These are phyloP conservation scores for Channallabes apus DNA, from an alignment of 2,797 vertebrate genomes.

Conservation along the genomic window DNA sequence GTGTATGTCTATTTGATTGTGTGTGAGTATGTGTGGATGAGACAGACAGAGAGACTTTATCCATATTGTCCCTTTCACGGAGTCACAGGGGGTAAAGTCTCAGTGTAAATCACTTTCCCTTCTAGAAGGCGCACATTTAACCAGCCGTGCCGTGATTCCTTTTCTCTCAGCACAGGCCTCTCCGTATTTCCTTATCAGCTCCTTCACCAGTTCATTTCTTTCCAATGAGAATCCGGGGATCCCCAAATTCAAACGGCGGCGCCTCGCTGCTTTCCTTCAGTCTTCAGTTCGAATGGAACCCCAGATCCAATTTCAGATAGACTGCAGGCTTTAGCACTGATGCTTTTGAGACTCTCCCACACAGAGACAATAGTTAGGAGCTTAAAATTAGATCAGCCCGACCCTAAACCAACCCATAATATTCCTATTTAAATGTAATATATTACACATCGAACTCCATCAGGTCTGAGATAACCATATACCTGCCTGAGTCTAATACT, in stretches of 20 bases:
- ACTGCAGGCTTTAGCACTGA: slow-evolving; percentile 79
- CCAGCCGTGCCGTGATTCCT: slow-evolving; percentile 81
- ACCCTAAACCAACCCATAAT: slow-evolving; percentile 51
- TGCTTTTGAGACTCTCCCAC: slow-evolving; percentile 75
- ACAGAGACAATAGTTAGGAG: slow-evolving; percentile 76
- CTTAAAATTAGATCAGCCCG: slow-evolving; percentile 70
- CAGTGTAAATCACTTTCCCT: slow-evolving; percentile 91
- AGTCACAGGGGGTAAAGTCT: slow-evolving; percentile 87
- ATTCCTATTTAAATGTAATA: slow-evolving; percentile 53
- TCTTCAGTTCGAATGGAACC: slow-evolving; percentile 86
- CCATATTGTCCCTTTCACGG: slow-evolving; percentile 77
- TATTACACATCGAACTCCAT: slow-evolving; percentile 47
- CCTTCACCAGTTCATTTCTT: slow-evolving; percentile 94
- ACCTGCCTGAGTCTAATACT: slow-evolving; percentile 30
- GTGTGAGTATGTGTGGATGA: slow-evolving; percentile 1
- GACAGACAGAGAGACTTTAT: slow-evolving; percentile 28
- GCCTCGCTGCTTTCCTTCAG: slow-evolving; percentile 81
- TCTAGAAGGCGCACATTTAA: slow-evolving; percentile 85
- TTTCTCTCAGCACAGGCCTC: slow-evolving; percentile 81
- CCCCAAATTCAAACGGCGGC: slow-evolving; percentile 93
- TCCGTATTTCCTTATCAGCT: slow-evolving; percentile 89
- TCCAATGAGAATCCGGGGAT: slow-evolving; percentile 91
- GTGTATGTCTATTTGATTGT: slow-evolving; percentile 10
- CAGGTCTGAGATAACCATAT: slow-evolving; percentile 38
- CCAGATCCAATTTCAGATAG: slow-evolving; percentile 99